Conservation (phyloP, 2,888 invertebrate genomes). For the Chironomus tentans region DNA sequence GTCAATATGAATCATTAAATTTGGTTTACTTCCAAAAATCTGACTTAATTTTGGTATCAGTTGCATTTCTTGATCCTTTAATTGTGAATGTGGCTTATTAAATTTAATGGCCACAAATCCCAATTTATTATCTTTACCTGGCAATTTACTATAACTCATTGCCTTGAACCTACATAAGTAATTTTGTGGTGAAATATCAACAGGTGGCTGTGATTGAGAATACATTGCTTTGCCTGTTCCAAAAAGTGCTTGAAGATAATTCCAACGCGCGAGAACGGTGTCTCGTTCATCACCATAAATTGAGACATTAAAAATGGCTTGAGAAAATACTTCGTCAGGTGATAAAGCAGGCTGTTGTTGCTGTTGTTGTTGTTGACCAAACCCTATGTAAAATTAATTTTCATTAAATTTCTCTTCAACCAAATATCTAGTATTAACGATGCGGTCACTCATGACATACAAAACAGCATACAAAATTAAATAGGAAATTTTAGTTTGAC, state of each 20-base stretch:
- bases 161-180: slow-evolving; percentile 91
- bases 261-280: slow-evolving; percentile 86
- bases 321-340: slow-evolving; percentile 60
- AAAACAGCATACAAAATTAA: no score
- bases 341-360: slow-evolving; percentile 49
- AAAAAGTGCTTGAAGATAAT: slow-evolving; percentile 71
- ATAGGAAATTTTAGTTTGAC: no score
- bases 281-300: slow-evolving; percentile 95
- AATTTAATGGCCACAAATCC: slow-evolving; percentile 82
- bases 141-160: slow-evolving; percentile 83
- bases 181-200: slow-evolving; percentile 80
- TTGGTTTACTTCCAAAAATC: slow-evolving; percentile 76
- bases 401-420: not conserved
- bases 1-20: slow-evolving; percentile 68
- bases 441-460: no score
- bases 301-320: slow-evolving; percentile 66
- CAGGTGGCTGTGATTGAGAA: slow-evolving; percentile 62
- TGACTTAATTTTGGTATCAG: slow-evolving; percentile 55
- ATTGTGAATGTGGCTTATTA: slow-evolving; percentile 69
- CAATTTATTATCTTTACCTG: slow-evolving; percentile 79
- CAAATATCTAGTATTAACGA: no score
- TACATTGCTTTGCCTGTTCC: slow-evolving; percentile 65
- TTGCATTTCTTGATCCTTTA: slow-evolving; percentile 67
- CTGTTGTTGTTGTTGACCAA: slow-evolving; percentile 33
- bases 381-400: slow-evolving; percentile 28